Evolutionary conservation across 2,888 invertebrate species (phyloP), one percentile per base, ranked within the genome.

Genomic region (Scaptomyza tumidula): DNA sequence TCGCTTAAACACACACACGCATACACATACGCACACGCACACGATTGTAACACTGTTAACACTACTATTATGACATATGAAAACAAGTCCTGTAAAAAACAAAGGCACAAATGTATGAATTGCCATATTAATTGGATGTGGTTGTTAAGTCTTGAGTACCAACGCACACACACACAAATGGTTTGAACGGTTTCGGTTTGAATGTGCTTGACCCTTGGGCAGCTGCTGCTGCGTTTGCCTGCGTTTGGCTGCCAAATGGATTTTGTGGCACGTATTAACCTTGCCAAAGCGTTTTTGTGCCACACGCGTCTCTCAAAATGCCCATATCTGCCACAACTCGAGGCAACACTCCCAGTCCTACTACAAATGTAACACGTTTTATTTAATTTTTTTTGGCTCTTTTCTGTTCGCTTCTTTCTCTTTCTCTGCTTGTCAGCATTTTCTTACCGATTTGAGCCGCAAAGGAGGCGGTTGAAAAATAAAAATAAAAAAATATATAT

Each of bases 281-380:
- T 86, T 69, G 81, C 52, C 71, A 76, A 41, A 68, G 71, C 71
- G 62, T 63, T 80, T 72, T 66, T 58, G 63, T 63, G 69, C 63
- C 71, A 60, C 69, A 71, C 65, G 65, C 60, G 33, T 69, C 71
- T 60, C 73, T 80, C 60, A 55, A 59, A 74, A 46, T 55, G 60
- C 65, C 41, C 50, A 53, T 70, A 46, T 45, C 62, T 46, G 50
- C 60, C 79, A 59, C 64, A 52, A 29, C 7, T 29, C 7, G 29
- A 7, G 29, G 29, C 29, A 29, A 46, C 54, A 59, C 53, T 37
- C 39, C 39, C 62, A 6, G 79, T 71, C 75, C 78, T 72, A 78
- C 71, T 7, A 7, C 29, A 86, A 86, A 86, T 84, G 78, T 84
- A 86, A 85, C 85, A 85, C 87, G 82, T 82, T 86, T 86, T 86